phyloP scores from a whole-genome alignment of 1,140 invertebrate genomes.

The Phortica variegata region DNA sequence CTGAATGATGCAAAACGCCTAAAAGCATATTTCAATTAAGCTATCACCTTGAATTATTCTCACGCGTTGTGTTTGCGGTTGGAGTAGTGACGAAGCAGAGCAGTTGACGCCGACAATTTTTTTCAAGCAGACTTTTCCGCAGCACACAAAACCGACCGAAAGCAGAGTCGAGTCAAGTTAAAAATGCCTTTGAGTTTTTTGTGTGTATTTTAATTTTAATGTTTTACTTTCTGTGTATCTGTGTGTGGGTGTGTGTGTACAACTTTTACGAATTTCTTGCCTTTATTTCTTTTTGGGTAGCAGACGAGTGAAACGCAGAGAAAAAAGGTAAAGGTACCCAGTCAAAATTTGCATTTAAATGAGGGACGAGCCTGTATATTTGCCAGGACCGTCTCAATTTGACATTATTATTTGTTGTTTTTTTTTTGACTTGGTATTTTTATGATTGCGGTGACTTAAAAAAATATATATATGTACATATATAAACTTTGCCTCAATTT shows the following conservation, averaged over 20 bases:
- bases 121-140: slow-evolving; percentile 11
- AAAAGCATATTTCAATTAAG: slow-evolving; percentile 57
- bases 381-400: slow-evolving; percentile 32
- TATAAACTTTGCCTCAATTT: no score
- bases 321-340: slow-evolving; percentile 44
- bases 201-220: slow-evolving; percentile 49
- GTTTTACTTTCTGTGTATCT: slow-evolving; percentile 53
- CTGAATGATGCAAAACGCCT: slow-evolving; percentile 39
- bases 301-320: slow-evolving; percentile 16
- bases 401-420: slow-evolving; percentile 4
- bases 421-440: slow-evolving; percentile 32
- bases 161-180: slow-evolving; percentile 28
- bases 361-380: slow-evolving; percentile 42
- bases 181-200: slow-evolving; percentile 14
- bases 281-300: no score
- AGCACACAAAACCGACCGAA: neutral
- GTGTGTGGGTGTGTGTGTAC: no score
- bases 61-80: no score
- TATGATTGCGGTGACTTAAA: slow-evolving; percentile 52
- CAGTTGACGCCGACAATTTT: slow-evolving; percentile 16
- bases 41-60: slow-evolving; percentile 57
- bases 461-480: no score
- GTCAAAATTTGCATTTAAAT: slow-evolving; percentile 56
- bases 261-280: no score
- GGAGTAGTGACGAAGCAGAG: no score